These are phyloP conservation scores for Ochropacha duplaris DNA, from an alignment of 2,888 invertebrate genomes.

Conservation along the genomic window DNA sequence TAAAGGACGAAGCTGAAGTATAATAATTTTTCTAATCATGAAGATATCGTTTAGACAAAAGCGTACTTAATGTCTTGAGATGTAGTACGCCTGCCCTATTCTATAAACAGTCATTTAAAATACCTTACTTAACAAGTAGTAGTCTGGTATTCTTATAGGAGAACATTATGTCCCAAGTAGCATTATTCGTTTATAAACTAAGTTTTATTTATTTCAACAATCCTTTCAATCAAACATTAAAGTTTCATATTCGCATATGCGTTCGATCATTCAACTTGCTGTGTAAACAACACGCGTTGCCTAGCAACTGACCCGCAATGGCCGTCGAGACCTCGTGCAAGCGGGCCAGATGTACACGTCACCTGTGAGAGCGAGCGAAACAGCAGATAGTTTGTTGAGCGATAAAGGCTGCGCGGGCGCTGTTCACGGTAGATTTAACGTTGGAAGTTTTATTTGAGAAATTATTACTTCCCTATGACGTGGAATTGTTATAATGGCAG, in stretches of 20 bases:
- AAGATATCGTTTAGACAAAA: no score
- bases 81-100: no score
- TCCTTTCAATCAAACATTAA: constrained; percentile 12
- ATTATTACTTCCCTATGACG: constrained; percentile 60
- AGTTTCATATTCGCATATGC: constrained; percentile 33
- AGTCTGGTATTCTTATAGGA: neutral
- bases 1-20: no score
- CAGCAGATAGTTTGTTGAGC: constrained; percentile 50
- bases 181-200: neutral
- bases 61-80: no score
- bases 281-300: constrained; percentile 51
- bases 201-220: neutral
- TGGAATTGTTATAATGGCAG: constrained; percentile 20
- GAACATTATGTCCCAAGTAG: neutral
- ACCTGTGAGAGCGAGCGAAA: constrained; percentile 26
- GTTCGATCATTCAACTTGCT: constrained; percentile 44
- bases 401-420: constrained; percentile 63
- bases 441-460: constrained; percentile 56
- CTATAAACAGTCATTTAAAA: no score
- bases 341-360: constrained; percentile 14
- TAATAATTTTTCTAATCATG: no score
- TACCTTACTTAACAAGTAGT: no score
- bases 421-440: constrained; percentile 51
- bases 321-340: constrained; percentile 19
- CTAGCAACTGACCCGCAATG: constrained; percentile 38